These are phyloP conservation scores for Typhlomys cinereus DNA, from an alignment of 2,113 vertebrate genomes.

Conservation along the genomic window DNA sequence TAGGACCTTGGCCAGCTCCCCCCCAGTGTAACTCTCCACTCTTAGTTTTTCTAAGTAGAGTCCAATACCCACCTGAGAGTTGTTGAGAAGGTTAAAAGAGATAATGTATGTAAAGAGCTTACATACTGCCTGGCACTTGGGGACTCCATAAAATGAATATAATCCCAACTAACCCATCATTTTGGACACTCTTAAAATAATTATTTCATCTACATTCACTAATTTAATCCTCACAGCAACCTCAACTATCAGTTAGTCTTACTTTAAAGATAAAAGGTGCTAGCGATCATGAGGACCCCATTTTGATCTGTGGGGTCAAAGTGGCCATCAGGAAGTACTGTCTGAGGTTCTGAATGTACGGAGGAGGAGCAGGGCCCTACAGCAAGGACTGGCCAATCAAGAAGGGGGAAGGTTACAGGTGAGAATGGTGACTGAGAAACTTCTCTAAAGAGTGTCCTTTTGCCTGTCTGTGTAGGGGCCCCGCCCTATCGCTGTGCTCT, in stretches of 20 bases:
- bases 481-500: not conserved
- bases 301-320: not conserved
- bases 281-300: not conserved
- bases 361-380: not conserved
- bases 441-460: slow-evolving; percentile 14
- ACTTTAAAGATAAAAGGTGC: not conserved
- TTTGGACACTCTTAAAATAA: not conserved
- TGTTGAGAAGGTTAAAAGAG: not conserved
- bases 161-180: not conserved
- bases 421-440: not conserved
- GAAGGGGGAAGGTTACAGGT: not conserved
- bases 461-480: not conserved
- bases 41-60: not conserved
- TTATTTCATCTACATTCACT: not conserved
- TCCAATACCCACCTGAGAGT: not conserved
- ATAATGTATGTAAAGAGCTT: not conserved
- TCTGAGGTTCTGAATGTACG: not conserved
- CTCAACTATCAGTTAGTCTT: not conserved
- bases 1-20: not conserved
- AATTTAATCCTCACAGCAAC: not conserved
- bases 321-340: not conserved
- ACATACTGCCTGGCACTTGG: not conserved
- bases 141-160: not conserved
- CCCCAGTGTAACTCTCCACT: no score
- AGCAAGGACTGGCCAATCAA: not conserved